Evolutionary conservation across 1,140 invertebrate species (phyloP), one percentile per base, ranked within the genome.

Genomic region (Lerema accius): DNA sequence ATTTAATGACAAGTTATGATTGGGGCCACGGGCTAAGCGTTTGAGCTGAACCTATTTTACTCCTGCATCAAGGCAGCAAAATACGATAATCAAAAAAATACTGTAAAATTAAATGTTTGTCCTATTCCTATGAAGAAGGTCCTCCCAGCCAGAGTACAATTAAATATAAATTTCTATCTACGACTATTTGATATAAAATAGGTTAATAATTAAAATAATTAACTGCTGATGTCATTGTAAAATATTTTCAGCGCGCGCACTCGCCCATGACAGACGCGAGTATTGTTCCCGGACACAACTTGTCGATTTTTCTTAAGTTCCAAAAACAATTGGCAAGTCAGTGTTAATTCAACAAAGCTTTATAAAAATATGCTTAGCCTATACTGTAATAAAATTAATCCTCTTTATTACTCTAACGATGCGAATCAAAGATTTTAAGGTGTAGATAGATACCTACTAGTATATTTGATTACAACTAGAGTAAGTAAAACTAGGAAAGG

Each of bases 361-460:
- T 78, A 76, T 64, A 78, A 77, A 82, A 82, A 84, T 82, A 81
- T 78, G 75, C 62, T 66, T 73, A 76, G 42, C 46, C 66, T 80
- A 82, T n/a, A 62, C 71, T 65, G 16, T 43, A 69, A 32, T 32
- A 32, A 78, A 84, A 80, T 67, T 62, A 71, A 74, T 72, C 71
- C 49, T 46, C 39, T 56, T 63, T 11, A 60, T 26, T 60, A 60
- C 48, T 43, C 48, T 63, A 58, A 48, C 23, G 50, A 35, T 19
- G 40, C 9, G 1, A 40, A 67, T 45, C 46, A 53, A 59, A 46
- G 28, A 14, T 15, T 40, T 14, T 19, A n/a, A n/a, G n/a, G n/a
- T n/a, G n/a, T n/a, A n/a, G 13, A 16, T 6, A 39, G 23, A 28
- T 45, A 46, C 19, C 19, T 23, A 23, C 32, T 37, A 23, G 23